Evolutionary conservation across 2,797 vertebrate species (phyloP).

Genomic region (Myotis planiceps): DNA sequence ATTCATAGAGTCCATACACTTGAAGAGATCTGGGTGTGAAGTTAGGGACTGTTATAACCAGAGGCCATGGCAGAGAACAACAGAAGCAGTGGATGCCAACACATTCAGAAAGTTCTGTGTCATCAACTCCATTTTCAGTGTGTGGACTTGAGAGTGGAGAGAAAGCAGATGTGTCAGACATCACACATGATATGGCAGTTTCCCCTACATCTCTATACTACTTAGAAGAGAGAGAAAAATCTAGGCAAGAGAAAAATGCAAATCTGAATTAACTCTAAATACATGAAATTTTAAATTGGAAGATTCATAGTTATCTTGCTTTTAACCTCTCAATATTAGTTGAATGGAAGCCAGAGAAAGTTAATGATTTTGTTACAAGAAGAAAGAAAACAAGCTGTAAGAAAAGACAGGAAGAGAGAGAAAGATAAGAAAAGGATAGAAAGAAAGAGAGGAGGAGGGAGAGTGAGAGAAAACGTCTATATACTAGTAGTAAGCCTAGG

Average conservation of each 20-base stretch:
- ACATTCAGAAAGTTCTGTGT: background rate
- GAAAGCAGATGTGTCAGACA: background rate
- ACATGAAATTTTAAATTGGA: background rate
- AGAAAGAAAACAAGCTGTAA: background rate
- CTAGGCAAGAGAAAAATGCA: background rate
- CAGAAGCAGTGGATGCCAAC: background rate
- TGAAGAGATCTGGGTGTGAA: background rate
- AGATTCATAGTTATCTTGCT: background rate
- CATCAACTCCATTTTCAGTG: background rate
- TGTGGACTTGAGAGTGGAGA: accelerated
- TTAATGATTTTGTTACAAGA: background rate
- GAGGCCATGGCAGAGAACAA: background rate
- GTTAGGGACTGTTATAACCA: background rate
- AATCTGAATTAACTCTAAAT: background rate
- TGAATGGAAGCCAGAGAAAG: background rate
- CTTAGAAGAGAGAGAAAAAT: background rate
- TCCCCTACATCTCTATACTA: background rate
- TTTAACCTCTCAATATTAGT: background rate
- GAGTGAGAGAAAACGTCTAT: background rate
- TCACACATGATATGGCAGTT: background rate
- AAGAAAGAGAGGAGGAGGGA: background rate
- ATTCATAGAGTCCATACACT: background rate
- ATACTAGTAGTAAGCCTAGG: background rate
- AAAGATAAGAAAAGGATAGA: background rate
- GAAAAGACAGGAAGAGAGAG: background rate